Base-by-base conservation (phyloP, 2,113 vertebrate genomes). In the Myrmophylax atrothorax region DNA sequence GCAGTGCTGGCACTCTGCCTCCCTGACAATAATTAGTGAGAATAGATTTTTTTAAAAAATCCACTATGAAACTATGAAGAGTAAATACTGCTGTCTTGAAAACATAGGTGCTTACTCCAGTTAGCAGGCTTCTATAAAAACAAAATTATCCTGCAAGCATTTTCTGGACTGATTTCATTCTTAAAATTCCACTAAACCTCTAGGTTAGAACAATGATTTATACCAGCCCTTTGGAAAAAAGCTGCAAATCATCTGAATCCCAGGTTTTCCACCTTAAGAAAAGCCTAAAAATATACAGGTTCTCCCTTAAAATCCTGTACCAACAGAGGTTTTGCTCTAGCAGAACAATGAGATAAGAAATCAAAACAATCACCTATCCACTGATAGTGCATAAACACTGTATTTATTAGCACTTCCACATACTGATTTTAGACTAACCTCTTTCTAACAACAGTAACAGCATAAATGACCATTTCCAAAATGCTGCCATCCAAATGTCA, bases 401-500 rank as follows among this genome's bases (percentile, higher is more conserved):
- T 74, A 91, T 96, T 93, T 91, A 94, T 85, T 87, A 95, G 69
- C 59, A 40, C 69, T 81, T 90, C 40, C 66, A 81, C 24, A 47
- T 23, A 37, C 81, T 38, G 86, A 80, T 87, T 95, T 88, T 47
- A 85, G 58, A 88, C 89, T 90, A 85, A 93, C 79, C 72, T 90
- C 90, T 81, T 75, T 55, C 72, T 90, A 87, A 63, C 49, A 66
- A 56, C 2, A 80, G 67, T 38, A 87, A 80, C 4, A 42, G 84
- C 68, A 91, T 70, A 95, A 89, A 95, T 56, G 81, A 84, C 90
- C 70, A 74, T 82, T 90, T 95, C 80, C 89, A 74, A 93, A 93
- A 62, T 0, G 37, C 91, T 80, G 68, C 60, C 74, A 94, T 63
- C 67, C 72, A 95, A 93, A 94, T 90, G 87, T 91, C 89, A 94